Evolutionary conservation across 1,140 invertebrate genomes (phyloP).

Genomic region (Hylaeus volcanicus): DNA sequence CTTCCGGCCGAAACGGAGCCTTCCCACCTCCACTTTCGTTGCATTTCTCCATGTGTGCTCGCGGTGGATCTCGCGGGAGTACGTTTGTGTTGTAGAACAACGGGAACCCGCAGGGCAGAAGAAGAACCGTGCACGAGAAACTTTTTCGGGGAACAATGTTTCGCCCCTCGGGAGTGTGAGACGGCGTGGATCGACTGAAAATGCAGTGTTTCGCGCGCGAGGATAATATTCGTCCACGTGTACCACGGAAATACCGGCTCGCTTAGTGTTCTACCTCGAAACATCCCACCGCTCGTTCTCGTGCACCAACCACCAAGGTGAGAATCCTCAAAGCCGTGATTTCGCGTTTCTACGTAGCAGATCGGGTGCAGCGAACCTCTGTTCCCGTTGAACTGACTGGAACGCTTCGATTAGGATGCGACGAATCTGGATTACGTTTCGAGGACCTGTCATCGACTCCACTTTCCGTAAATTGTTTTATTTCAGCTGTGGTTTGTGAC

Average conservation of each 20-base stretch:
- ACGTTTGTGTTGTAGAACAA: conserved; percentile 15
- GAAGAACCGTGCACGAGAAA: background rate
- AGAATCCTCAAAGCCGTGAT: background rate
- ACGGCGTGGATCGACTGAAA: conserved; percentile 34
- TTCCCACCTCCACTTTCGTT: background rate
- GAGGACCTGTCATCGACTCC: no score
- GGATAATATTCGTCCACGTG: conserved; percentile 46
- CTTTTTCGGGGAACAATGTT: conserved; percentile 25
- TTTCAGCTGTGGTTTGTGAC: no score
- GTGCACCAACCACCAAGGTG: conserved; percentile 1
- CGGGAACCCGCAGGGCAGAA: background rate
- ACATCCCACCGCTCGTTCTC: background rate
- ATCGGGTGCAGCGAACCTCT: no score
- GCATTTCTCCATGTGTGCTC: conserved; percentile 1
- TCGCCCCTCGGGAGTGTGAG: conserved; percentile 29
- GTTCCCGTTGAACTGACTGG: no score
- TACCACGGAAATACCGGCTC: conserved; percentile 12
- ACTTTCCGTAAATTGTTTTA: no score
- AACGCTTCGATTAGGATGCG: no score
- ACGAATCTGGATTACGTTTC: no score
- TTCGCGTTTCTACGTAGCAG: no score
- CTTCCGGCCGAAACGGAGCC: conserved; percentile 32
- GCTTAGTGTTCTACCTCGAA: conserved; percentile 1
- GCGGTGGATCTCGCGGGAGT: conserved; percentile 20
- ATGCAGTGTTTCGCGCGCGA: conserved; percentile 36